Conservation (phyloP, 2,888 invertebrate species). For the Lithosia quadra region DNA sequence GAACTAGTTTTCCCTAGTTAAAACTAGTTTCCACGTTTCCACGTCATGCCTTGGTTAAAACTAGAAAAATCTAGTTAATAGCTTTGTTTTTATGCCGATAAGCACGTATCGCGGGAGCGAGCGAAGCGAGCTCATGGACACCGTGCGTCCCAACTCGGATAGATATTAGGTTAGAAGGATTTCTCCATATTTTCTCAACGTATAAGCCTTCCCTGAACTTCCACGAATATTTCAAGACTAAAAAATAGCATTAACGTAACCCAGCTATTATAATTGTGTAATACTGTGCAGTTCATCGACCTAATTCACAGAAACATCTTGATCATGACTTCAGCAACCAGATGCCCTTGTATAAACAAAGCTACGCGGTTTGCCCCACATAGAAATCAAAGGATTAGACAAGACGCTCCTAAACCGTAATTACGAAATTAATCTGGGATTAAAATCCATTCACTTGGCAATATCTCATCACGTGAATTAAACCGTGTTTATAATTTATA, state of each 20-base stretch:
- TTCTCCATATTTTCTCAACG: no score
- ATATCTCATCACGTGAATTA: not conserved
- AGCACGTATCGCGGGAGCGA: no score
- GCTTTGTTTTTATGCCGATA: no score
- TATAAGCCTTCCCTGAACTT: no score
- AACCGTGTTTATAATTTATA: not conserved
- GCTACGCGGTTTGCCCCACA: conserved; percentile 28
- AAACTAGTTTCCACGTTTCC: no score
- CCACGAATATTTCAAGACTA: no score
- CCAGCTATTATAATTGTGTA: not conserved
- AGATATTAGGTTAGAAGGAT: no score
- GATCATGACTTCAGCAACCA: conserved; percentile 38
- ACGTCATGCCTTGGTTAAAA: no score
- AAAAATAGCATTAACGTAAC: not conserved
- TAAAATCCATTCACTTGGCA: conserved; percentile 24
- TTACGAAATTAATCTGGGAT: conserved; percentile 58
- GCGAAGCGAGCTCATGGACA: no score
- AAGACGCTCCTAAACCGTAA: conserved; percentile 55
- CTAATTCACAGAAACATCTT: conserved; percentile 36
- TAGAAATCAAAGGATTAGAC: conserved; percentile 54
- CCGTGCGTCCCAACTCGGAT: no score
- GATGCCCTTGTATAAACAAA: conserved; percentile 46
- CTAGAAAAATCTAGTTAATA: no score
- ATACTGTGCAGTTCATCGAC: conserved; percentile 22
- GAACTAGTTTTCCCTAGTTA: no score